Evolutionary conservation across 2,888 invertebrate species (phyloP).

Genomic region (Mesodorylaimus sp.): DNA sequence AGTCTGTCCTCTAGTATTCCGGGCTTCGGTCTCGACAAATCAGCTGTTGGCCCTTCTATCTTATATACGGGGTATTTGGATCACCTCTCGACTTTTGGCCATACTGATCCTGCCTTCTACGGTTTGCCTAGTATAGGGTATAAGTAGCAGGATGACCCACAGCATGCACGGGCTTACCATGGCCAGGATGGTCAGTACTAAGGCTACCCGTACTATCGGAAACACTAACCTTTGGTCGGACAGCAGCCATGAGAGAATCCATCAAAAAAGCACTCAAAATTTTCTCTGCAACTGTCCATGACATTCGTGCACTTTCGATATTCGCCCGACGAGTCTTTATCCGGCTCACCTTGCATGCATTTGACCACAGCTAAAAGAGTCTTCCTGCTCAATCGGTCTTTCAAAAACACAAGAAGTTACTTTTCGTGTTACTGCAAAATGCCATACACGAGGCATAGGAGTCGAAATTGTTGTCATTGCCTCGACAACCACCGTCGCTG

Average conservation of each 20-base stretch:
- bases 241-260: conserved; percentile 28
- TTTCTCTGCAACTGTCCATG: conserved; percentile 24
- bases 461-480: conserved; percentile 23
- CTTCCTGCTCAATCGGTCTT: neutral
- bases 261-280: conserved; percentile 20
- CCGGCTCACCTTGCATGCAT: conserved; percentile 28
- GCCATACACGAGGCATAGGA: conserved; percentile 21
- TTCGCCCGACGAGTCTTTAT: conserved; percentile 23
- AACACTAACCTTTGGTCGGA: conserved; percentile 19
- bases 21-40: too few relatives aligned
- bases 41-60: too few relatives aligned
- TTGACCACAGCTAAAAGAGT: conserved; percentile 20
- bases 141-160: too few relatives aligned
- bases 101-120: too few relatives aligned
- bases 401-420: conserved; percentile 10
- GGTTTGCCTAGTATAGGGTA: too few relatives aligned
- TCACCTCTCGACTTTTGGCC: too few relatives aligned
- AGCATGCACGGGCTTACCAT: neutral
- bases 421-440: conserved; percentile 20
- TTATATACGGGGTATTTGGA: too few relatives aligned
- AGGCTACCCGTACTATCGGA: neutral
- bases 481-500: conserved; percentile 24
- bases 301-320: conserved; percentile 18
- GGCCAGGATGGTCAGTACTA: neutral
- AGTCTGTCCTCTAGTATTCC: too few relatives aligned